Conservation (phyloP, 1,140 invertebrate genomes). For the Drosophila lacertosa region DNA sequence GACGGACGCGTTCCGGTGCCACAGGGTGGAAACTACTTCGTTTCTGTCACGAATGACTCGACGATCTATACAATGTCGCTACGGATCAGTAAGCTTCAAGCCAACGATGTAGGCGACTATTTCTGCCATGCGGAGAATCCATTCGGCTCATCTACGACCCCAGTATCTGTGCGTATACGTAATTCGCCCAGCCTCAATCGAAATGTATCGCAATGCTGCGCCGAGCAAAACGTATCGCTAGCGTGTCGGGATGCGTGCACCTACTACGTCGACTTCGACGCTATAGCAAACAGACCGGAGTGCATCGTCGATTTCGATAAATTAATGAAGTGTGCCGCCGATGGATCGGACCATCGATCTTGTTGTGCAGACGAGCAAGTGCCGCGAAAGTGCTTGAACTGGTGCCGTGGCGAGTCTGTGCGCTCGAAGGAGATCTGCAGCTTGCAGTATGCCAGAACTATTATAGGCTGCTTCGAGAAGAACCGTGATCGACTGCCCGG, state of each 20-base stretch:
- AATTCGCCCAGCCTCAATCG: slow-evolving; percentile 86
- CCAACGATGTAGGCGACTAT: slow-evolving; percentile 90
- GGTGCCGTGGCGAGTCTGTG: slow-evolving; percentile 87
- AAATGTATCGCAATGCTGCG: slow-evolving; percentile 91
- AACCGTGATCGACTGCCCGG: slow-evolving; percentile 90
- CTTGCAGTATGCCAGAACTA: slow-evolving; percentile 89
- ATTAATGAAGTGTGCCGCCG: slow-evolving; percentile 92
- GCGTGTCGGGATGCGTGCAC: slow-evolving; percentile 91
- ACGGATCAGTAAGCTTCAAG: slow-evolving; percentile 88
- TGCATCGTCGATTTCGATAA: slow-evolving; percentile 93
- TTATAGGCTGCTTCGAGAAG: slow-evolving; percentile 92
- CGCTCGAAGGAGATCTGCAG: slow-evolving; percentile 88
- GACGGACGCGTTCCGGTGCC: slow-evolving; percentile 89
- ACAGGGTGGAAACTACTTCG: slow-evolving; percentile 89
- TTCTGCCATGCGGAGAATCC: slow-evolving; percentile 93
- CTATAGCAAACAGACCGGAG: slow-evolving; percentile 90
- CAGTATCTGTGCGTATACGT: slow-evolving; percentile 89
- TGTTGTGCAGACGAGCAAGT: slow-evolving; percentile 91
- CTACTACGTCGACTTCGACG: slow-evolving; percentile 92
- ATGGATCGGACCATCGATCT: slow-evolving; percentile 90
- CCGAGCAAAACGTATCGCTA: slow-evolving; percentile 89
- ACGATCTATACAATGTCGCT: slow-evolving; percentile 89
- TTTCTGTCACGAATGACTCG: slow-evolving; percentile 84
- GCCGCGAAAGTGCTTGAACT: slow-evolving; percentile 90
- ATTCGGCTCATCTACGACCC: slow-evolving; percentile 88